A percentile compares a stretch with the other conserved stretches of the same genome.
Evolutionary conservation across 2,888 invertebrate species (phyloP).

Genomic region (Dichetophora obliterata): DNA sequence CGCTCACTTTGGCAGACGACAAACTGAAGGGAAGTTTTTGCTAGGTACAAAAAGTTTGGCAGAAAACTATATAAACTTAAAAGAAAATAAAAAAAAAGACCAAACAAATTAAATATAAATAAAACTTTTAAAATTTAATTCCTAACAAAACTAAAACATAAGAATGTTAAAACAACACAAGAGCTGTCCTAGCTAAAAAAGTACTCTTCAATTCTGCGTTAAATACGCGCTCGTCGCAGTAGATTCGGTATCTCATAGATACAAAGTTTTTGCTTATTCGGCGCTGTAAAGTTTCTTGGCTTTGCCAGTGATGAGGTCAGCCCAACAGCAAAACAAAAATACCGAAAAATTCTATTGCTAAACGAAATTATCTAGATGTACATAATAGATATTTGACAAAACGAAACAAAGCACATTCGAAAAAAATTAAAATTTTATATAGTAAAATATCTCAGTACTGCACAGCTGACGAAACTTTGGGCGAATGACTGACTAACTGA

Average conservation of each 20-base stretch:
- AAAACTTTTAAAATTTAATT: background rate
- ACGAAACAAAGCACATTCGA: background rate
- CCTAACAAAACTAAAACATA: background rate
- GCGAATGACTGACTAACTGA: constrained; percentile 13
- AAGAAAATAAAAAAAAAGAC: background rate
- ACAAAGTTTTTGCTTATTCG: background rate
- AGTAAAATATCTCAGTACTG: constrained; percentile 12
- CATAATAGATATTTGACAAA: background rate
- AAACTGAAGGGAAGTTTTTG: constrained; percentile 50
- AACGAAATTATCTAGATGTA: background rate
- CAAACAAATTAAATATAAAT: background rate
- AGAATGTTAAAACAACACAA: background rate
- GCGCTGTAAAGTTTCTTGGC: background rate
- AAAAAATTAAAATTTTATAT: background rate
- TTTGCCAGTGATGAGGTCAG: constrained; percentile 1
- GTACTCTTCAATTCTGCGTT: too few relatives aligned
- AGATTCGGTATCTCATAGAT: constrained; percentile 1
- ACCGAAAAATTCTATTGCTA: background rate
- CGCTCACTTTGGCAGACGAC: constrained; percentile 49
- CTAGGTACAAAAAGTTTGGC: constrained; percentile 8
- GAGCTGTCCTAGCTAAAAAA: too few relatives aligned
- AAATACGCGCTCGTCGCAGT: background rate
- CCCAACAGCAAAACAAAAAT: constrained; percentile 1
- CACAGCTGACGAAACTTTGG: constrained; percentile 38
- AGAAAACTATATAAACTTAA: background rate